A percentile compares a stretch with the other conserved stretches of the same genome.
These are phyloP conservation scores for Yasuhikotakia modesta DNA, from an alignment of 2,797 vertebrate species.

Conservation along the genomic window DNA sequence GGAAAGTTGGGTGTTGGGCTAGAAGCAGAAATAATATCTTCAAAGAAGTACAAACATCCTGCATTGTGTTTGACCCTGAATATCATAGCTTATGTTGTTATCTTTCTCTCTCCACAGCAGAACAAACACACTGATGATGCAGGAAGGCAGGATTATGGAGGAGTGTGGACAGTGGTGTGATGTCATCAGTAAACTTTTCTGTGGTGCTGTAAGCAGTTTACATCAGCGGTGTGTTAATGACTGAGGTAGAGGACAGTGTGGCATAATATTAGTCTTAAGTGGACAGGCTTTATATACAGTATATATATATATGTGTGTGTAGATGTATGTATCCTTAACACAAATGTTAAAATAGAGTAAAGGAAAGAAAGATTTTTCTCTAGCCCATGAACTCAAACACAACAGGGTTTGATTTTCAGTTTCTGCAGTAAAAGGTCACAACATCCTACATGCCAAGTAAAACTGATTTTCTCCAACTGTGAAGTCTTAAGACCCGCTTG, in stretches of 20 bases:
- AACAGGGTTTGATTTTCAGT: constrained; percentile 33
- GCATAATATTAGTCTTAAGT: background rate
- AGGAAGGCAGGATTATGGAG: constrained; percentile 35
- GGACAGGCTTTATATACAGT: too few species aligned
- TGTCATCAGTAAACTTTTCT: constrained; percentile 42
- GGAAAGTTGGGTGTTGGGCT: constrained; percentile 10
- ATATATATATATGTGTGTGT: too few species aligned
- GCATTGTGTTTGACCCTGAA: constrained; percentile 12
- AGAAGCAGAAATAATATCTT: constrained; percentile 15
- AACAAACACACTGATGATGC: constrained; percentile 19
- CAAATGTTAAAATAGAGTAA: too few species aligned
- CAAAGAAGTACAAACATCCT: constrained; percentile 20
- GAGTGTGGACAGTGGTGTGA: constrained; percentile 12
- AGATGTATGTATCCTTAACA: too few species aligned
- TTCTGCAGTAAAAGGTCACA: constrained; percentile 46
- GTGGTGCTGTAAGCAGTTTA: constrained; percentile 31
- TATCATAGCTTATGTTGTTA: constrained; percentile 23
- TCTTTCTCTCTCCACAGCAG: constrained; percentile 11
- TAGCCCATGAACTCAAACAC: constrained; percentile 10
- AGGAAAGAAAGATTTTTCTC: too few species aligned
- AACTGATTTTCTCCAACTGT: constrained; percentile 46
- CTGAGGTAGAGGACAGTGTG: constrained; percentile 18
- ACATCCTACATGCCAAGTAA: constrained; percentile 42
- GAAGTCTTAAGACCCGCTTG: constrained; percentile 35
- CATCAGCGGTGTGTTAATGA: constrained; percentile 11